These are phyloP conservation scores for Lontra canadensis DNA, from an alignment of 2,113 vertebrate species.

Conservation along the genomic window DNA sequence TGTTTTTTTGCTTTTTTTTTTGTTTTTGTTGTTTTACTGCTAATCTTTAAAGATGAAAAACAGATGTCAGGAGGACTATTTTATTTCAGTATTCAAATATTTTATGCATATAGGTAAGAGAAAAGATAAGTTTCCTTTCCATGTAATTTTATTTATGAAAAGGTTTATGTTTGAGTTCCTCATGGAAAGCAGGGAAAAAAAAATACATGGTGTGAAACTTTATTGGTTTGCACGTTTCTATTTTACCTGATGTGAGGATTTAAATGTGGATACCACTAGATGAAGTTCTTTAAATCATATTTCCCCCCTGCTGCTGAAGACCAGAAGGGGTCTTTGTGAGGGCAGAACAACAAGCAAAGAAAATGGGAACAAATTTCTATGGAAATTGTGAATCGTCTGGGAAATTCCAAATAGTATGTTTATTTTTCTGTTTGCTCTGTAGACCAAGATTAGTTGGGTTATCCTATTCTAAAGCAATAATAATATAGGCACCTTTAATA, in stretches of 20 bases:
- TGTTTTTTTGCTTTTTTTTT: not conserved
- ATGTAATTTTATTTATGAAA: not conserved
- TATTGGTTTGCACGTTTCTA: not conserved
- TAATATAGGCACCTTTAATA: not conserved
- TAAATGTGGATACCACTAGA: not conserved
- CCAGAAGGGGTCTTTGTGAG: not conserved
- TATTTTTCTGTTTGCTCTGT: not conserved
- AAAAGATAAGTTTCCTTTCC: not conserved
- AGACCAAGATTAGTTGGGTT: not conserved
- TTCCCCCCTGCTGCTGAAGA: not conserved
- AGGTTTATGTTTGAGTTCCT: not conserved
- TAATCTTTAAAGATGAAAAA: not conserved
- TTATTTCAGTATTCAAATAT: not conserved
- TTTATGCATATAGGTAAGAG: not conserved
- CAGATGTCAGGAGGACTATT: not conserved
- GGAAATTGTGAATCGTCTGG: not conserved
- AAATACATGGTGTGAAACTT: not conserved
- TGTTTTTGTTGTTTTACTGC: not conserved
- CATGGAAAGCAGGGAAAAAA: not conserved
- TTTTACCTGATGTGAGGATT: not conserved
- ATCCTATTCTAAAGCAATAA: not conserved
- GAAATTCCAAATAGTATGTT: not conserved
- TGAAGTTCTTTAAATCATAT: not conserved
- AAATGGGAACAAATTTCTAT: not conserved
- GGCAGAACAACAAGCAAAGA: not conserved